Base-by-base conservation (phyloP, 2,888 invertebrate genomes). In the Andrena flavipes region DNA sequence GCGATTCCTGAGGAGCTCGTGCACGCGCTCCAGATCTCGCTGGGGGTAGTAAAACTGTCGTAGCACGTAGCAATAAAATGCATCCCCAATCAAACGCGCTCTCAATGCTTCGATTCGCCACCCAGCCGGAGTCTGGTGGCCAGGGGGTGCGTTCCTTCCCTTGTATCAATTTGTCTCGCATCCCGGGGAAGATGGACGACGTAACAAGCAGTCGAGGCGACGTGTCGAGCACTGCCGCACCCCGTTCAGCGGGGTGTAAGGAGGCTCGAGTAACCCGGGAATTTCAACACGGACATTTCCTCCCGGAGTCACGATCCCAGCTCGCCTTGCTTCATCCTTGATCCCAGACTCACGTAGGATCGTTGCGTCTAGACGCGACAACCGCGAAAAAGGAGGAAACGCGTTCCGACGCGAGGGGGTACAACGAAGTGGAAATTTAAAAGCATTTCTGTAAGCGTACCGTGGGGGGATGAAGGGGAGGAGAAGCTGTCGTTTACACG, bases 381-480 rank as follows among this genome's bases (percentile, higher is more conserved):
- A 69, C 75, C 54, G 42, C 71, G 72, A 51, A 67, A 67, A 77
- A 76, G 72, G 76, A 42, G 42, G 67, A 81, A 84, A 84, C 77
- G 78, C 86, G 80, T 76, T 86, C 75, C 72, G 86, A 86, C 86
- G 56, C 42, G 29, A 65, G 76, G 59, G 68, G n/a, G 67, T 71
- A 86, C 85, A 73, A 67, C 83, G 73, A 84, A 69, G 79, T 80
- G 79, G 80, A 84, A 86, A 75, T 84, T 86, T 79, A 82, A 86
- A 86, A 80, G 86, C 86, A 82, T 86, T 86, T 86, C 86, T 77
- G 80, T 80, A 86, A 81, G 74, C 78, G 75, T 65, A 54, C 59
- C n/a, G 2, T 2, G 10, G 13, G 29, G 59, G 54, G 33, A 23
- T 7, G 33, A 16, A 29, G 68, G 68, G 33, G 49, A 3, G 35